phyloP scores from a whole-genome alignment of 2,797 vertebrate genomes.

The Myotis pilosus region DNA sequence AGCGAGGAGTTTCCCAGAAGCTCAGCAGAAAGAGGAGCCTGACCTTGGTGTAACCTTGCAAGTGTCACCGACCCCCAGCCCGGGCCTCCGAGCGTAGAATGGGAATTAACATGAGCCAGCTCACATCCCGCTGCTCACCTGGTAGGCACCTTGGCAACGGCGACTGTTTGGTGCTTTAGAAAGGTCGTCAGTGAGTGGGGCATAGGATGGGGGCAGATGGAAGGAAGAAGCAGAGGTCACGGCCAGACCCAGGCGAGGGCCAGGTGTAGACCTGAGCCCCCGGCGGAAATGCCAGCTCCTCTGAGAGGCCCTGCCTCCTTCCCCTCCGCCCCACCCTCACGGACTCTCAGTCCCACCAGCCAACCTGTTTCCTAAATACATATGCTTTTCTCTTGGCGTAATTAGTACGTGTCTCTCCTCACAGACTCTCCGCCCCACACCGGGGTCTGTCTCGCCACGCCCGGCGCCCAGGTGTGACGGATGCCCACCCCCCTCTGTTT shows the following conservation, averaged over 20 bases:
- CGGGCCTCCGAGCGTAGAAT: not conserved
- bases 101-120: rapidly evolving
- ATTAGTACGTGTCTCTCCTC: not conserved
- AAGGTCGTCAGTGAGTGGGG: rapidly evolving
- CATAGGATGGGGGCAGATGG: not conserved
- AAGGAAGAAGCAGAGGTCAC: not conserved
- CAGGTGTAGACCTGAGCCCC: not conserved
- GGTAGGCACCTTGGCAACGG: not conserved
- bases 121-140: not conserved
- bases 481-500: not conserved
- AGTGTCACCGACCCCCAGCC: not conserved
- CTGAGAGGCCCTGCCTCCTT: not conserved
- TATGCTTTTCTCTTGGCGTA: not conserved
- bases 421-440: not conserved
- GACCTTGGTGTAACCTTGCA: not conserved
- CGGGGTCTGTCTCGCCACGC: not conserved
- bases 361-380: not conserved
- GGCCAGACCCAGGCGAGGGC: not conserved
- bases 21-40: not conserved
- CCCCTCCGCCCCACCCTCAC: rapidly evolving
- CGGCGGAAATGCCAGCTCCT: not conserved
- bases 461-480: not conserved
- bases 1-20: rapidly evolving
- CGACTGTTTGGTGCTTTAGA: not conserved
- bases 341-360: not conserved